Base-by-base conservation (phyloP, 1,140 invertebrate genomes). In the Eriocheir sinensis region DNA sequence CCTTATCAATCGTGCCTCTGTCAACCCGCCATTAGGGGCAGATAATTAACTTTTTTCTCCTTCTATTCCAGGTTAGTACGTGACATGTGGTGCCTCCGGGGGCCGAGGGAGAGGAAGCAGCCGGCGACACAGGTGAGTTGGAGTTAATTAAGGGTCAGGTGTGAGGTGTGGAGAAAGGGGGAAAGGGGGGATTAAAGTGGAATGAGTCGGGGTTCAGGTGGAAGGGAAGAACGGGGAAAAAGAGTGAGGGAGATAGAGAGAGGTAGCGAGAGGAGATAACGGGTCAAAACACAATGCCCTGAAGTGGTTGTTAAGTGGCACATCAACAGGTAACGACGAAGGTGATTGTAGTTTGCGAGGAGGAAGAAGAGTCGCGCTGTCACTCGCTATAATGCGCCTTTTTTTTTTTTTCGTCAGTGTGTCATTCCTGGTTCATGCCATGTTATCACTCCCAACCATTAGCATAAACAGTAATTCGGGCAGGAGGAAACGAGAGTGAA, bases 21-120 rank as follows among this genome's bases (percentile, higher is more conserved):
- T 90, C 30, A 90, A 90, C 89, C 48, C 48, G 53, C 44, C n/a
- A 90, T 90, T 90, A 90, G 41, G 0, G 9, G 30, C 2, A 15
- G 34, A 30, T 90, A 90, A 90, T 90, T 90, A 90, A 72, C 89
- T 36, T 72, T 21, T 34, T 53, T 60, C 38, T 36, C 38, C 53
- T 17, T 48, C 36, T 90, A 90, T 90, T 90, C 34, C 89, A 90
- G 89, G 89, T 90, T 90, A 53, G 89, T 90, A 36, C 89, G 89
- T 36, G 88, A 53, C 88, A 32, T 32, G 44, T 89, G 88, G 4
- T 48, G 41, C n/a, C 53, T 53, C 30, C 53, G 34, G 38, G 3
- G 88, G n/a, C 41, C 32, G 88, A 15, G 41, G 38, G 88, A 53
- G 27, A 89, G 88, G 88, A 32, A 53, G 44, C 44, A 17, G 41